A percentile compares a stretch with the other conserved stretches of the same genome.
These are phyloP conservation scores for Habropoda laboriosa DNA, from an alignment of 1,140 invertebrate genomes.

Conservation along the genomic window DNA sequence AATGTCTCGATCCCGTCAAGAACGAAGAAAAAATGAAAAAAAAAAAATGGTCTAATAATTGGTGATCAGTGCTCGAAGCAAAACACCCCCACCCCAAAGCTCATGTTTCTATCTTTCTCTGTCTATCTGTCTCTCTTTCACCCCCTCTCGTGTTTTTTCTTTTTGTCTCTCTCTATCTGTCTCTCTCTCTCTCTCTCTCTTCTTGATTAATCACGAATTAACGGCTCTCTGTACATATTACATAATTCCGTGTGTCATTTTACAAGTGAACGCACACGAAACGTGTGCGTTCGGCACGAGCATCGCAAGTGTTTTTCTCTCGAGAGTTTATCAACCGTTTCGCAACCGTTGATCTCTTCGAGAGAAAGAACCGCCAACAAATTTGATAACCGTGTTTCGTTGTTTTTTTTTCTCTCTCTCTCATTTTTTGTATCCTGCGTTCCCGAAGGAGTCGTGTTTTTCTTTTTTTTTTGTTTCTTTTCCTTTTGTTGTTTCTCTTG, in stretches of 20 bases:
- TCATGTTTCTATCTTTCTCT: slow-evolving; percentile 44
- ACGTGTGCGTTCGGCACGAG: too few relatives aligned
- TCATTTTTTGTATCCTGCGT: slow-evolving; percentile 33
- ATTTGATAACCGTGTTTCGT: slow-evolving; percentile 44
- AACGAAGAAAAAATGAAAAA: too few relatives aligned
- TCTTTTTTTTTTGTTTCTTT: neutral
- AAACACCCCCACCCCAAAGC: neutral
- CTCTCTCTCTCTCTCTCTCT: slow-evolving; percentile 40
- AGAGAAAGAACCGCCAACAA: neutral
- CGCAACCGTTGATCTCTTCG: slow-evolving; percentile 36
- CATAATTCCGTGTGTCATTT: slow-evolving; percentile 48
- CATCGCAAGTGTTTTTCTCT: too few relatives aligned
- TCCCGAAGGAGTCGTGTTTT: slow-evolving; percentile 1
- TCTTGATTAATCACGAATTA: slow-evolving; percentile 61
- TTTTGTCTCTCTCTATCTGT: slow-evolving; percentile 52
- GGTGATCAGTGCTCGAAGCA: slow-evolving; percentile 53
- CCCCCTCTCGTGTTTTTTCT: slow-evolving; percentile 33
- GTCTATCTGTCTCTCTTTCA: slow-evolving; percentile 11
- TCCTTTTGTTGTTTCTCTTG: neutral
- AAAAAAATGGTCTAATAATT: slow-evolving; percentile 43
- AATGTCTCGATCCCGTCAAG: slow-evolving; percentile 55
- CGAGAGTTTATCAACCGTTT: too few relatives aligned
- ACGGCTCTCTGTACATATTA: slow-evolving; percentile 58
- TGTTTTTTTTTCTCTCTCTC: too few relatives aligned
- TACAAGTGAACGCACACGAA: too few relatives aligned